Evolutionary conservation across 2,888 invertebrate genomes (phyloP), one percentile per base, ranked within the genome.

Genomic region (Xylota segnis): DNA sequence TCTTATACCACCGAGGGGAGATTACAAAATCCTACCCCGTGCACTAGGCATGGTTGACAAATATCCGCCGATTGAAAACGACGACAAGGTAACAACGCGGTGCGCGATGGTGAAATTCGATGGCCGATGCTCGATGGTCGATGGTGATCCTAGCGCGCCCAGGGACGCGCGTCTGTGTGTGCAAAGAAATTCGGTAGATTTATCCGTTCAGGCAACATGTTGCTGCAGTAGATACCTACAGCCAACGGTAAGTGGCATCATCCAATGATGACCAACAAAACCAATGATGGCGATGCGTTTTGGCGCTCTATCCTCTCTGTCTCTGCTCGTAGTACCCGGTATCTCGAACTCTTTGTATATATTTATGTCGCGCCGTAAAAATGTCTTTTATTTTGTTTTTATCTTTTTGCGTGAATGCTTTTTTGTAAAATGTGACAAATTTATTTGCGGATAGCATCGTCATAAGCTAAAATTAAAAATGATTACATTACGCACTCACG

Each of bases 31-130:
- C 63, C 61, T 56, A 32, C 16, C 54, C 10, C 18, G 54, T 45
- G 4, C 47, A 12, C 43, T 43, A n/a, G 32, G 18, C 52, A 37
- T 40, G 79, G 52, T 81, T 84, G 84, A 84, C 81, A 84, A 84
- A 84, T 84, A 76, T 81, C 54, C 70, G 75, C 58, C 81, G 79
- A 75, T 84, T 59, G 65, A 71, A 66, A 81, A 84, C 47, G 45
- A 70, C 75, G 71, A 84, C 75, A 81, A 81, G 75, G 84, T 75
- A 79, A 81, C 50, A 70, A 56, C 61, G 63, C n/a, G n/a, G n/a
- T n/a, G n/a, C 59, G 65, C 43, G 47, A 75, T 75, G 56, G 65
- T 70, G 79, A 83, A 83, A 83, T n/a, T n/a, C 23, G 23, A 23
- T 72, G 32, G 45, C n/a, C 65, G 54, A 71, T n/a, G n/a, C n/a